A percentile compares a stretch with the other conserved stretches of the same genome.
Evolutionary conservation across 2,113 vertebrate species (phyloP).

Genomic region (Oenanthe melanoleuca): DNA sequence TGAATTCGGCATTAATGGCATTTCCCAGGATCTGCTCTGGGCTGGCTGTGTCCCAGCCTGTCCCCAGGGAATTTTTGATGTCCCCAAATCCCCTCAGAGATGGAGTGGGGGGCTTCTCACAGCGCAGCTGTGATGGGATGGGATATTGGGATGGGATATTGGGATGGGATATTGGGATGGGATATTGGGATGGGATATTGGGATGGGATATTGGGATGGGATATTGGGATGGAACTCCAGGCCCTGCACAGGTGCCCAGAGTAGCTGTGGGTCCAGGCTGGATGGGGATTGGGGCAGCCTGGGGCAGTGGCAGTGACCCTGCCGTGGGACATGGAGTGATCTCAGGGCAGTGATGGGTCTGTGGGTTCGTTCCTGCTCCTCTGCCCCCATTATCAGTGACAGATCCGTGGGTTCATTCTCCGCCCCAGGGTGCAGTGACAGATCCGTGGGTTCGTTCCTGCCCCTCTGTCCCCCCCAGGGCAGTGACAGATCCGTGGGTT

Average conservation of each 20-base stretch:
- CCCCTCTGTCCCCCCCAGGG: too few relatives aligned
- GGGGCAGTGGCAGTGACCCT: rapidly evolving
- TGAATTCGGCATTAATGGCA: neutral
- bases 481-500: too few relatives aligned
- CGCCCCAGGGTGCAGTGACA: too few relatives aligned
- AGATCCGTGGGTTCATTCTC: too few relatives aligned
- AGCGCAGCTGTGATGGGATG: too few relatives aligned
- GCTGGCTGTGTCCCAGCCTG: neutral
- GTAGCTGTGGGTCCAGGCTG: neutral
- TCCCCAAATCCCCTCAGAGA: neutral
- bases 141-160: too few relatives aligned
- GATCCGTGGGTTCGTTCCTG: too few relatives aligned
- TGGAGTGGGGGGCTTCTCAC: neutral
- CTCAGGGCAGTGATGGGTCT: rapidly evolving
- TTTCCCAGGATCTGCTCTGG: neutral
- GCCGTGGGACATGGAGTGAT: too few relatives aligned
- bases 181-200: too few relatives aligned
- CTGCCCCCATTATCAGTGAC: neutral
- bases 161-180: too few relatives aligned
- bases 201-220: too few relatives aligned
- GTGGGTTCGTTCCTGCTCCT: neutral
- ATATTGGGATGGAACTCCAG: neutral
- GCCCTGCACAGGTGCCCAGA: neutral
- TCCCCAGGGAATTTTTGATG: neutral
- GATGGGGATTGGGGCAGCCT: neutral